These are phyloP conservation scores for Bufo gargarizans DNA, from an alignment of 2,113 vertebrate species.

Conservation along the genomic window DNA sequence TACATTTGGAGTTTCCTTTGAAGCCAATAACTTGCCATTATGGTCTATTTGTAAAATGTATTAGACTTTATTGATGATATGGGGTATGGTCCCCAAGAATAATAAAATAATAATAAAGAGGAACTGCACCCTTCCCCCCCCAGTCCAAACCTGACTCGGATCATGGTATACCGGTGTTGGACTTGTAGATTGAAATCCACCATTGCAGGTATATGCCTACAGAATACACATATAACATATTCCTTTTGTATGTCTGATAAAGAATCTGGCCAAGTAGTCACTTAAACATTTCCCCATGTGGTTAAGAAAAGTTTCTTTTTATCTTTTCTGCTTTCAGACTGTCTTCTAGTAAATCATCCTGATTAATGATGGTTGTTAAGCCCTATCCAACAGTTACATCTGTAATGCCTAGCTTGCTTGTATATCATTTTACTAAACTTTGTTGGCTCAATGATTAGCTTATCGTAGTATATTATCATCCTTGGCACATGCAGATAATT, in stretches of 20 bases:
- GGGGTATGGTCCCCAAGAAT: too few species aligned
- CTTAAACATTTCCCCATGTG: conserved; percentile 5
- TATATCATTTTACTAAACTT: conserved; percentile 11
- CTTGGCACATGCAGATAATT: conserved; percentile 1
- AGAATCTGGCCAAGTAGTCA: background rate
- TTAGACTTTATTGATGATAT: too few species aligned
- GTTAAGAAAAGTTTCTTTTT: background rate
- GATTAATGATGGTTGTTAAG: conserved; percentile 4
- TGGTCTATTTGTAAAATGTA: too few species aligned
- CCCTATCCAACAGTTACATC: background rate
- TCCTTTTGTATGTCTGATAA: background rate
- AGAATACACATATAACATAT: background rate
- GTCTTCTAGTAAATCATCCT: conserved; percentile 2
- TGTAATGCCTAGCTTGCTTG: background rate
- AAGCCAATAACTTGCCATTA: too few species aligned
- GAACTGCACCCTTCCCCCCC: too few species aligned
- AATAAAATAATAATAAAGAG: too few species aligned
- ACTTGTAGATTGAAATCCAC: background rate
- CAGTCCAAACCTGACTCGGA: too few species aligned
- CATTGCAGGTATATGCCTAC: background rate
- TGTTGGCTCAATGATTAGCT: conserved; percentile 6
- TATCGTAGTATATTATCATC: background rate
- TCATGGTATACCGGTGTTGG: too few species aligned
- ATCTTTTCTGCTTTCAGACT: background rate
- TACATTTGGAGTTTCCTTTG: too few species aligned